These are phyloP conservation scores for Apeira syringaria DNA, from an alignment of 2,888 invertebrate genomes.

Conservation along the genomic window DNA sequence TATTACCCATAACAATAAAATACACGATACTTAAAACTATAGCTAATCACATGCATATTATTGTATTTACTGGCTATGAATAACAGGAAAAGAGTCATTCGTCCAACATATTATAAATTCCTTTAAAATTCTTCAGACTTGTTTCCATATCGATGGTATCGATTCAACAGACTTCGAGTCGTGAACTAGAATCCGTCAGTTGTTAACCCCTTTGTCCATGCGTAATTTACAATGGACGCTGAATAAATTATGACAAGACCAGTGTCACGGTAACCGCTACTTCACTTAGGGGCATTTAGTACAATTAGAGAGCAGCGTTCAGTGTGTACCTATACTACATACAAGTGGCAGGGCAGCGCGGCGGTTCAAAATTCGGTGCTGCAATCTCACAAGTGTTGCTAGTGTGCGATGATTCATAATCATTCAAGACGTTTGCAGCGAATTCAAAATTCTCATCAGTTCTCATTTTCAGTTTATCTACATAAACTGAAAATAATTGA, in stretches of 20 bases:
- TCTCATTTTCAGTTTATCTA: too few species aligned
- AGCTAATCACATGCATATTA: too few species aligned
- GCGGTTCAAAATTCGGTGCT: constrained; percentile 1
- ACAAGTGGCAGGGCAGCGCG: background rate
- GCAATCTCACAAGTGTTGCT: background rate
- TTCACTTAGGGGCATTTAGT: constrained; percentile 18
- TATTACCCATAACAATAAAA: too few species aligned
- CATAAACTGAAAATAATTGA: too few species aligned
- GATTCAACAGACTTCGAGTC: constrained; percentile 11
- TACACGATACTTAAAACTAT: too few species aligned
- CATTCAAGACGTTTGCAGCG: too few species aligned
- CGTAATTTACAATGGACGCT: constrained; percentile 1
- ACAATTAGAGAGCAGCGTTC: constrained; percentile 12
- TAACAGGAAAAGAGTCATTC: too few species aligned
- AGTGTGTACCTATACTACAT: background rate
- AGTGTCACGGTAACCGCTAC: constrained; percentile 15
- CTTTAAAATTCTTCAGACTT: background rate
- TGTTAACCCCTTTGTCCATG: constrained; percentile 7
- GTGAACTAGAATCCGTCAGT: constrained; percentile 2
- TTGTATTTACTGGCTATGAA: too few species aligned
- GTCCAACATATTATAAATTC: too few species aligned
- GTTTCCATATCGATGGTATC: constrained; percentile 6
- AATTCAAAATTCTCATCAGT: too few species aligned
- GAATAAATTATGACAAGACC: constrained; percentile 11
- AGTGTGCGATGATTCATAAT: background rate